Base-by-base conservation (phyloP, 2,888 invertebrate genomes). In the Pollenia griseotomentosa region DNA sequence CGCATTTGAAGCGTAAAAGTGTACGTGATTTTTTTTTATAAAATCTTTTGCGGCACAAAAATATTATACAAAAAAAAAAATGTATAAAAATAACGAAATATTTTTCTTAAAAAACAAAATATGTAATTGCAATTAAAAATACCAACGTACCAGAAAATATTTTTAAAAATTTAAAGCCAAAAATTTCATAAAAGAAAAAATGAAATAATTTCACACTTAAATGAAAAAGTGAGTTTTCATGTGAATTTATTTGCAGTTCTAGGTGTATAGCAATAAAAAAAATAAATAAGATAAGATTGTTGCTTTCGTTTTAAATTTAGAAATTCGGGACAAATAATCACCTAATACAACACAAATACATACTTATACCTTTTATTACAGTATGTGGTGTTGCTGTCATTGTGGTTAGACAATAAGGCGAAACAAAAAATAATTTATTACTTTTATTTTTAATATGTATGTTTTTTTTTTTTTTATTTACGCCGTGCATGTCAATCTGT, bases 1-100 rank as follows among this genome's bases (percentile, higher is more conserved):
- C 81, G 81, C 87, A 84, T 87, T 87, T 73, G 82, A 84, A 73
- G 68, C 68, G 82, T 87, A 63, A 73, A 84, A 78, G 66, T 79
- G 83, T 70, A 84, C 80, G 75, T 77, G 65, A 80, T 83, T 51
- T 65, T 14, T 33, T 10, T 33, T 53, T 55, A 46, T 44, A 48
- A 11, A 40, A 53, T 48, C 57, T 73, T 59, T 46, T 40, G 48
- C 19, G 16, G n/a, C 14, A 42, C 7, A 74, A 83, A 75, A 14
- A 68, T 85, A 65, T 51, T 33, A 40, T 53, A 42, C 19, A 19
- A 44, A 68, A 59, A 33, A 59, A 73, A 48, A 68, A 19, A 61
- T 46, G 44, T 66, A 74, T 57, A 71, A 78, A 48, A 73, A 42
- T 33, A 53, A 73, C 71, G 65, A 71, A 78, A 57, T 78, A 57